Evolutionary conservation across 2,113 vertebrate genomes (phyloP).

Genomic region (Peromyscus leucopus): DNA sequence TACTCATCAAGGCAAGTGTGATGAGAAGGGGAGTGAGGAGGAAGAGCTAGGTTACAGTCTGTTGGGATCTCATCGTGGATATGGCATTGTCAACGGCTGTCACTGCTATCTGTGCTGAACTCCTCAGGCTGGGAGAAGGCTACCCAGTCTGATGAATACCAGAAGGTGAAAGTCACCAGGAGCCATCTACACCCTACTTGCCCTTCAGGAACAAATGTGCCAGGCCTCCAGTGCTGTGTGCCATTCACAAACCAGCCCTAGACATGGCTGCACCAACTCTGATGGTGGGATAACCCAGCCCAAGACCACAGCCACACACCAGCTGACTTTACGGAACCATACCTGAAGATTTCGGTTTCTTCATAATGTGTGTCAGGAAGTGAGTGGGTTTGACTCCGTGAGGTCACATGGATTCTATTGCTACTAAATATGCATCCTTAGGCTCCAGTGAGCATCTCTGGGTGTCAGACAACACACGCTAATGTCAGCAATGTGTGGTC

Average conservation of each 20-base stretch:
- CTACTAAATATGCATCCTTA: constrained; percentile 75
- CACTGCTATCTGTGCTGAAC: not conserved
- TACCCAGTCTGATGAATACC: not conserved
- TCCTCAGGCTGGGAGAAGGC: not conserved
- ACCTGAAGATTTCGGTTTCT: constrained; percentile 60
- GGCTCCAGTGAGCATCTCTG: not conserved
- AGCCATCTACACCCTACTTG: too few species aligned
- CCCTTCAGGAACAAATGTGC: not conserved
- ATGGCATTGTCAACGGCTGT: not conserved
- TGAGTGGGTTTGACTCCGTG: constrained; percentile 13
- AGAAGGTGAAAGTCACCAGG: not conserved
- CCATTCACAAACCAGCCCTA: not conserved
- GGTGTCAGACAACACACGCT: constrained; percentile 67
- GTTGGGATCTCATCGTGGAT: not conserved
- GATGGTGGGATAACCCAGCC: not conserved
- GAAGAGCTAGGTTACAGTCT: not conserved
- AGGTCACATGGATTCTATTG: not conserved
- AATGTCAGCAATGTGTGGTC: constrained; percentile 68
- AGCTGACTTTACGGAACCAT: constrained; percentile 53
- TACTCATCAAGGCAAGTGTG: not conserved
- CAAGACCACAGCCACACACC: not conserved
- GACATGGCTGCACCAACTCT: not conserved
- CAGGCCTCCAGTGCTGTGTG: not conserved
- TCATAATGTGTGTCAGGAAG: constrained; percentile 68
- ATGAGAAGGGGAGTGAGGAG: not conserved